Conservation (phyloP, 1,140 invertebrate genomes). For the Euschistus heros region DNA sequence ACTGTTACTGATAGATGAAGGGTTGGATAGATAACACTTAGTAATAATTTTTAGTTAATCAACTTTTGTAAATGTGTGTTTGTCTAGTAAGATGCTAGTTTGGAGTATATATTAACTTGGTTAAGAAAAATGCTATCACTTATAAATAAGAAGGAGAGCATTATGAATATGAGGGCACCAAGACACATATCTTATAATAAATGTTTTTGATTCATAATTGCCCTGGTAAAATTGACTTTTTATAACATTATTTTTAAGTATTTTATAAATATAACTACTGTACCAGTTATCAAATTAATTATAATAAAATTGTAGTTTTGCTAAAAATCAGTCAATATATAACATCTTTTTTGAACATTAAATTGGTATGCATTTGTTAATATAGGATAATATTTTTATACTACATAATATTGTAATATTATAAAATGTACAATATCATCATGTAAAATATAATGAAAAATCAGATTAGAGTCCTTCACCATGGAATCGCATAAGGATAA, state of each 20-base stretch:
- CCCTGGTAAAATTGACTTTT: neutral
- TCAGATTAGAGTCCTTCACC: slow-evolving; percentile 11
- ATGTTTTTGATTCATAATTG: neutral
- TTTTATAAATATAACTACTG: neutral
- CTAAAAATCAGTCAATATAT: slow-evolving; percentile 1
- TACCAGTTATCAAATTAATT: slow-evolving; percentile 3
- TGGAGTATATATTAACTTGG: too few species aligned
- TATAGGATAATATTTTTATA: slow-evolving; percentile 17
- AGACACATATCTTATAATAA: slow-evolving; percentile 19
- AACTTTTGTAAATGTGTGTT: too few species aligned
- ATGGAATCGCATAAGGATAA: neutral
- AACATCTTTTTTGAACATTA: slow-evolving; percentile 10
- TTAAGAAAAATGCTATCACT: too few species aligned
- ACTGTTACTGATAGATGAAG: too few species aligned
- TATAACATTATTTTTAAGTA: slow-evolving; percentile 10
- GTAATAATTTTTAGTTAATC: too few species aligned
- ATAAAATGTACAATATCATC: slow-evolving; percentile 2
- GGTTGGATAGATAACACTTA: too few species aligned
- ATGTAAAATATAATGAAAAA: neutral
- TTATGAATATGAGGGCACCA: slow-evolving; percentile 13
- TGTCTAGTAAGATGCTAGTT: too few species aligned
- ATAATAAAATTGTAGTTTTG: slow-evolving; percentile 3
- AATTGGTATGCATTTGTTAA: slow-evolving; percentile 9
- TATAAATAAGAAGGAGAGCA: too few species aligned
- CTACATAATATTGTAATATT: neutral